Evolutionary conservation across 2,113 vertebrate genomes (phyloP), one percentile per base, ranked within the genome.

Genomic region (Rhinolophus ferrumequinum): DNA sequence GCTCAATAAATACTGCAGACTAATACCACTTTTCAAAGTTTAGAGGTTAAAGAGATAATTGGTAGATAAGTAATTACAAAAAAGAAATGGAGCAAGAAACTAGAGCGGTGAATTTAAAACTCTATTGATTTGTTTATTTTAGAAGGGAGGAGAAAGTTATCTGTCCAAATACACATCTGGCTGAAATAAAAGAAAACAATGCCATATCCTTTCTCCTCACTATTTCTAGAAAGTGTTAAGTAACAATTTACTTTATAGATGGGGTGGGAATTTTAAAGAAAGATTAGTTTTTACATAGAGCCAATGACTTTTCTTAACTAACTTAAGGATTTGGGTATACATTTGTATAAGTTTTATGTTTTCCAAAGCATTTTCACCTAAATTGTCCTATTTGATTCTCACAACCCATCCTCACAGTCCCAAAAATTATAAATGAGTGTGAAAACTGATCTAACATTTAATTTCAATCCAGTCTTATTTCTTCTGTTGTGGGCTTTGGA

Each of bases 1-100:
- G 97, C 93, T 97, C 91, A 93, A 41, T 95, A 96, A 96, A 97
- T 88, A 93, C 52, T 76, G 62, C 69, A 75, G 52, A 54, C 62
- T 94, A 93, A 96, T 96, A 95, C 82, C 93, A 93, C 81, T 98
- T 94, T 95, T 89, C 95, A 94, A 83, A 96, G 95, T 82, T 95
- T 92, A 87, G 73, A 60, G 54, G 94, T 94, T 97, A 96, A 95
- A 96, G 93, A 96, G 88, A 92, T 93, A 77, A 93, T 79, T 69
- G 7, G 22, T 64, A 52, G 69, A 66, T 96, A 77, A 88, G 30
- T 80, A 93, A 92, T 41, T 58, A 81, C 41, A 77, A 56, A 41
- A 79, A 93, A 97, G 76, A 89, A 90, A 56, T 12, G 19, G 38
- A 89, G 47, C 85, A 56, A 94, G 94, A 87, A 88, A 54, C 41